A percentile compares a stretch with the other conserved stretches of the same genome.
These are phyloP conservation scores for Peromyscus nudipes DNA, from an alignment of 2,797 vertebrate species.

Conservation along the genomic window DNA sequence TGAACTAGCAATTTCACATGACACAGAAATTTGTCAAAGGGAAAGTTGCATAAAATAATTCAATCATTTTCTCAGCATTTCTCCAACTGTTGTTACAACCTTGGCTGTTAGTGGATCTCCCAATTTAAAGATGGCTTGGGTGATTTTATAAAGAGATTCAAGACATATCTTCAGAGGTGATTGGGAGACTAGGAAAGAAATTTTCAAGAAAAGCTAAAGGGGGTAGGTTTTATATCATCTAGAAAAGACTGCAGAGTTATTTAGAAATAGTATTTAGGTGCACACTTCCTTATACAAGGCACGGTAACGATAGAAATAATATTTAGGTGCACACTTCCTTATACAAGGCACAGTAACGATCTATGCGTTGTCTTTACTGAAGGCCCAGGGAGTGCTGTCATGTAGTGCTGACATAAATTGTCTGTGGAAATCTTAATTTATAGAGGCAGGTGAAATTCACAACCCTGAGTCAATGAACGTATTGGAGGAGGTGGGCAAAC, in stretches of 20 bases:
- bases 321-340: not conserved
- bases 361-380: not conserved
- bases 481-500: not conserved
- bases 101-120: not conserved
- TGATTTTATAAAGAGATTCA: not conserved
- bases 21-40: not conserved
- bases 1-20: not conserved
- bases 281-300: not conserved
- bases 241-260: not conserved
- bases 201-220: not conserved
- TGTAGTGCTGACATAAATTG: not conserved
- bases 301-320: not conserved
- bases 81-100: not conserved
- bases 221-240: not conserved
- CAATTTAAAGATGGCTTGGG: not conserved
- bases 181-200: not conserved
- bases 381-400: not conserved
- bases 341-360: not conserved
- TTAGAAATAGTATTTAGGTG: not conserved
- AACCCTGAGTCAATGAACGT: not conserved
- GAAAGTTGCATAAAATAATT: not conserved
- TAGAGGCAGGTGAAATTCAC: constrained; percentile 35
- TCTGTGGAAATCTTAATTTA: not conserved
- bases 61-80: not conserved
- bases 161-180: not conserved